Percentiles rank a stretch among this genome's conserved stretches.
Evolutionary conservation across 2,113 vertebrate genomes (phyloP).

Genomic region (Gobiocypris rarus): DNA sequence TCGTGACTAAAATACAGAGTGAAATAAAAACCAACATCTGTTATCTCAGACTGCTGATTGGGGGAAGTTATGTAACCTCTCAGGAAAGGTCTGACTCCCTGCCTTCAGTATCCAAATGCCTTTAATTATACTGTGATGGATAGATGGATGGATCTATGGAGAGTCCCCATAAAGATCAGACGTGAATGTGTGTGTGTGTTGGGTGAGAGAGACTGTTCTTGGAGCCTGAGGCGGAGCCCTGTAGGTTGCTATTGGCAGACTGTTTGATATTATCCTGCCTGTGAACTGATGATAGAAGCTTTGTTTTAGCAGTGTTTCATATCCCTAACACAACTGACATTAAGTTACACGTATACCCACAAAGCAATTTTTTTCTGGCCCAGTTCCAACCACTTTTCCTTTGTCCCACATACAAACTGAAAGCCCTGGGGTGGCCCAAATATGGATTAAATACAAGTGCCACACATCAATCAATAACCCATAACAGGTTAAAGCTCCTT

Average conservation of each 20-base stretch:
- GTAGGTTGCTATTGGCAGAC: conserved; percentile 21
- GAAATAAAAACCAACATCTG: not conserved
- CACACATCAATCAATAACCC: too few species aligned
- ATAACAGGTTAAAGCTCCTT: too few species aligned
- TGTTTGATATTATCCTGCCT: conserved; percentile 34
- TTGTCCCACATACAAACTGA: too few species aligned
- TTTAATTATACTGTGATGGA: not conserved
- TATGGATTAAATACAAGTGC: too few species aligned
- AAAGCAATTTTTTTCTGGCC: too few species aligned
- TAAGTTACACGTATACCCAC: too few species aligned
- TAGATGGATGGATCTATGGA: too few species aligned
- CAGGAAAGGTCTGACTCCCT: not conserved
- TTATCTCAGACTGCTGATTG: not conserved
- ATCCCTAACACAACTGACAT: not conserved
- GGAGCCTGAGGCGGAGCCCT: conserved; percentile 21
- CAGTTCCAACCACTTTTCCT: too few species aligned
- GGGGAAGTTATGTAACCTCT: not conserved
- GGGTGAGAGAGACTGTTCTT: not conserved
- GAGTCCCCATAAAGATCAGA: too few species aligned
- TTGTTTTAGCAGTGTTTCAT: not conserved
- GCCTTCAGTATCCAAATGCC: not conserved
- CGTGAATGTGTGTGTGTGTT: not conserved
- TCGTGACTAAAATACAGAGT: not conserved
- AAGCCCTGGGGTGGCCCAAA: too few species aligned
- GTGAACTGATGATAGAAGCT: conserved; percentile 39